These are phyloP conservation scores for Chelonoidis abingdonii DNA, from an alignment of 2,113 vertebrate genomes.

Conservation along the genomic window DNA sequence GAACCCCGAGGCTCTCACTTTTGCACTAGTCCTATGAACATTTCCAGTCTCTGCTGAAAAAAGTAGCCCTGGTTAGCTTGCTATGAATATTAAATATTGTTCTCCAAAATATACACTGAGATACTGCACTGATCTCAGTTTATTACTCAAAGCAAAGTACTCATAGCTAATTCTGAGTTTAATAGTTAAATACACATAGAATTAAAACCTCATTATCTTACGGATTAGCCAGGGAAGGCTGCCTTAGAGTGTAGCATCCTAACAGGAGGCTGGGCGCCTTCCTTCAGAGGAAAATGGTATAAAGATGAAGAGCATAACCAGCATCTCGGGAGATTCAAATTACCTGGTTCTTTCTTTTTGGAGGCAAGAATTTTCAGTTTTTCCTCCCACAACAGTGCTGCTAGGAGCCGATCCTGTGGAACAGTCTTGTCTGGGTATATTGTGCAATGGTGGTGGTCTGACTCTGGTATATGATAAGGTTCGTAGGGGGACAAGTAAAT, in stretches of 20 bases:
- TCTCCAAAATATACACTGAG: background rate
- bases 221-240: background rate
- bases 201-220: background rate
- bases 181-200: background rate
- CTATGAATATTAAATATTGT: background rate
- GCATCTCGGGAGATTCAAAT: rapidly evolving
- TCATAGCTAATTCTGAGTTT: background rate
- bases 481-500: too few species aligned
- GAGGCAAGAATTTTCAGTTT: background rate
- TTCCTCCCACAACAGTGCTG: background rate
- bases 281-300: rapidly evolving
- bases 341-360: background rate
- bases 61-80: background rate
- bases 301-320: background rate
- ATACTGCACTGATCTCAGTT: background rate
- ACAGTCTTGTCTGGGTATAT: background rate
- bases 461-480: background rate
- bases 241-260: background rate
- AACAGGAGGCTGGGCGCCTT: rapidly evolving
- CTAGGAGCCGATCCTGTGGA: background rate
- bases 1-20: too few species aligned
- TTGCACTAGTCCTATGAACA: background rate
- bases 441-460: background rate
- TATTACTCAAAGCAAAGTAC: background rate
- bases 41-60: background rate